Base-by-base conservation (phyloP, 2,113 vertebrate species). In the Leucosticte australis region DNA sequence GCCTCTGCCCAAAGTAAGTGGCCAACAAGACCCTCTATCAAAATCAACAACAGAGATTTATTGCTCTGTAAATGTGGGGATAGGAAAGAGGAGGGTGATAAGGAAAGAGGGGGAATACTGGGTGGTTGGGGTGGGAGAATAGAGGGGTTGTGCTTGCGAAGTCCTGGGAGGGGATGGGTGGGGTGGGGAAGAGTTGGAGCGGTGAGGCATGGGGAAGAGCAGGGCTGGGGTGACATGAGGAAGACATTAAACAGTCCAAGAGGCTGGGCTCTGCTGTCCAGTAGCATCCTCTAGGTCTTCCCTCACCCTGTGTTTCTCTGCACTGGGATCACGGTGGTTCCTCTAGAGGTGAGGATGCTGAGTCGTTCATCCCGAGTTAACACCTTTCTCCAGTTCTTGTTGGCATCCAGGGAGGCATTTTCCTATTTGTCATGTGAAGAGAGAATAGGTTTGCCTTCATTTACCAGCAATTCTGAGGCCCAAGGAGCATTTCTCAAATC, bases 281-380 rank as follows among this genome's bases (percentile, higher is more conserved):
- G 22, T 15, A 35, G 56, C 9, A 6, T 7, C 15, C 2, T 2
- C 1, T 35, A 10, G 7, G 56, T 24, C 7, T 22, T 35, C 6
- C 14, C 9, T 57, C 56, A 57, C 9, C 6, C 22, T 35, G 14
- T 35, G 56, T 10, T 59, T 57, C 13, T 35, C 56, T 59, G 22
- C 22, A 11, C n/a, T 59, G 56, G 22, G 9, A 7, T 15, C n/a
- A 7, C 22, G 1, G 9, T 35, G 15, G n/a, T 59, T 35, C n/a
- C 22, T 35, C 14, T 35, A 7, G 14, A 59, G 9, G 14, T 35
- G 9, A 24, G 33, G 33, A 35, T 2, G 1, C 22, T 0, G 7
- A 7, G 7, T 35, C 5, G 2, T 23, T 35, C 56, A 24, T 5
- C 10, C 10, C 2, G 22, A 7, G n/a, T 59, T 59, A 59, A 24